phyloP scores from a whole-genome alignment of 2,113 vertebrate species.

The Catharus fuscescens region DNA sequence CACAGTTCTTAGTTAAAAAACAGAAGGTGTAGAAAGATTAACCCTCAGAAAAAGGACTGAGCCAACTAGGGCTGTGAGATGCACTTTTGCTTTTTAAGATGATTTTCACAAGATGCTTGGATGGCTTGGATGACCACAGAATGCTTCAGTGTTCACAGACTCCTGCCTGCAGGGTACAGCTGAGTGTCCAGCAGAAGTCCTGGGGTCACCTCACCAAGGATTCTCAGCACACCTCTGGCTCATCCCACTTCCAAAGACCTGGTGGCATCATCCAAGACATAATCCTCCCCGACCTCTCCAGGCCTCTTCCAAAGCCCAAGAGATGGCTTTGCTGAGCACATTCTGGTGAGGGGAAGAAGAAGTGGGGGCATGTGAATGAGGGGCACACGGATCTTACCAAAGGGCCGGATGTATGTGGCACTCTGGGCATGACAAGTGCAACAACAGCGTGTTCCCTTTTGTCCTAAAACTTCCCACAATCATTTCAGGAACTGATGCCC shows the following conservation, averaged over 20 bases:
- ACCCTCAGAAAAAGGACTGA: not conserved
- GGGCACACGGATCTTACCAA: not conserved
- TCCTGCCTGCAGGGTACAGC: not conserved
- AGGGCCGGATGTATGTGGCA: not conserved
- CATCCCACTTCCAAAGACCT: not conserved
- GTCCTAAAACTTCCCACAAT: not conserved
- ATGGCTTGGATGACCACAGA: not conserved
- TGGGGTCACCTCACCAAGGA: not conserved
- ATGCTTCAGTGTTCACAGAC: not conserved
- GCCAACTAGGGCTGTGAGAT: not conserved
- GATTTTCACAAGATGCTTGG: not conserved
- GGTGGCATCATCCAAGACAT: not conserved
- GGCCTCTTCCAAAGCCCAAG: not conserved
- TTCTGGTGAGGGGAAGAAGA: not conserved
- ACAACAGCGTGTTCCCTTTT: not conserved
- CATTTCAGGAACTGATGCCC: not conserved
- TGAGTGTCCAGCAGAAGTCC: not conserved
- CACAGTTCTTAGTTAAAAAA: not conserved
- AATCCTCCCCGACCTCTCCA: not conserved
- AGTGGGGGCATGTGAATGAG: not conserved
- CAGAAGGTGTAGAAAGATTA: not conserved
- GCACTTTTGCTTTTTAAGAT: not conserved
- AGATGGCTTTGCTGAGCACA: constrained; percentile 3
- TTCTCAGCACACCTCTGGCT: not conserved
- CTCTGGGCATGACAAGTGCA: not conserved